Conservation (phyloP, 2,113 vertebrate species). For the Sturnira hondurensis region DNA sequence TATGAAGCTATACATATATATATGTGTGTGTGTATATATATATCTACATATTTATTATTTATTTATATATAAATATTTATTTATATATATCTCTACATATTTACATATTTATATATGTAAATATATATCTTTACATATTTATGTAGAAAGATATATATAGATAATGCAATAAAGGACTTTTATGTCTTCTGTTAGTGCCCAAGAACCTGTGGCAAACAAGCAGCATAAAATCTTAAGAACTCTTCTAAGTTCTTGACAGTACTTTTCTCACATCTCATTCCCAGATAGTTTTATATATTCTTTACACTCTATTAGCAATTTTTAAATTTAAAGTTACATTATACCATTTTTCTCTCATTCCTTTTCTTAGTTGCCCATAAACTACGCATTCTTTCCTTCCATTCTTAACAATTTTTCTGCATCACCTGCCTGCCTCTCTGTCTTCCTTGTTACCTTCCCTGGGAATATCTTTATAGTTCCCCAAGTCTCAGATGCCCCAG, state of each 20-base stretch:
- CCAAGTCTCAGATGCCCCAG: background rate
- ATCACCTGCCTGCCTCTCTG: background rate
- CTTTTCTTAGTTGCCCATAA: background rate
- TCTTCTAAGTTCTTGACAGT: slow-evolving; percentile 1
- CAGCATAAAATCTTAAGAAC: background rate
- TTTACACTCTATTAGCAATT: background rate
- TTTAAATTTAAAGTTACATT: slow-evolving; percentile 12
- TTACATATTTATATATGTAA: too few species aligned
- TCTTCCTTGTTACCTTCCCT: background rate
- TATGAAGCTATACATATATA: background rate
- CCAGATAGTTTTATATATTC: background rate
- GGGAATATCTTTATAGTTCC: background rate
- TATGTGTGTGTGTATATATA: too few species aligned
- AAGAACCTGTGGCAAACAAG: background rate
- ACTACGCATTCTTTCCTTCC: background rate
- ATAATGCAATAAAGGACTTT: background rate
- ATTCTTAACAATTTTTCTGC: background rate
- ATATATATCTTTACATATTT: too few species aligned
- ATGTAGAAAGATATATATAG: too few species aligned
- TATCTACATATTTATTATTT: too few species aligned
- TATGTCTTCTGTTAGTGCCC: background rate
- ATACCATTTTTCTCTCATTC: background rate
- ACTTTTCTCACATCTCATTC: background rate
- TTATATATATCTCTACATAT: too few species aligned
- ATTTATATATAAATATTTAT: too few species aligned